Evolutionary conservation across 2,797 vertebrate genomes (phyloP).

Genomic region (Halcyon smyrnensis): DNA sequence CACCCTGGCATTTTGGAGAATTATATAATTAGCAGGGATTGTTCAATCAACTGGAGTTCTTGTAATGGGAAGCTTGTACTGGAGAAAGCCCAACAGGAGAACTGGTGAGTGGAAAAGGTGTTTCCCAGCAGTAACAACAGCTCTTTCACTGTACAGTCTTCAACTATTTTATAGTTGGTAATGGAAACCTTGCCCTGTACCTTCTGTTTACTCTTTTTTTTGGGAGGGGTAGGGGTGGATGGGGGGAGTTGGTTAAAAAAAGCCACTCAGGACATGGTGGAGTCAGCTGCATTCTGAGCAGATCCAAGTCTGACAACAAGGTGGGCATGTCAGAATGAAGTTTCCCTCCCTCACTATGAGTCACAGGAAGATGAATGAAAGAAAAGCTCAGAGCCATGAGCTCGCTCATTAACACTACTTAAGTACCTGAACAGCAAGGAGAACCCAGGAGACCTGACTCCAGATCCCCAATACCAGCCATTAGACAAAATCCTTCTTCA

Average conservation of each 20-base stretch:
- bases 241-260: no score
- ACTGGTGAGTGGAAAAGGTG: background rate
- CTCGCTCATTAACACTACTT: no score
- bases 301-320: background rate
- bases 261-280: background rate
- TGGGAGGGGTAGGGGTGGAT: no score
- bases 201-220: background rate
- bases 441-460: background rate
- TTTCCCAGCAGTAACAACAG: background rate
- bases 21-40: background rate
- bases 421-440: background rate
- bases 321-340: background rate
- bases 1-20: background rate
- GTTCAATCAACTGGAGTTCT: background rate
- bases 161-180: background rate
- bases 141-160: background rate
- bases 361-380: background rate
- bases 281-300: background rate
- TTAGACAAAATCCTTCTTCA: background rate
- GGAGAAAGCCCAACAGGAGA: background rate
- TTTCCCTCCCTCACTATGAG: background rate
- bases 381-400: background rate
- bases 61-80: background rate
- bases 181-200: background rate
- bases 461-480: background rate